Conservation (phyloP, 2,113 vertebrate genomes). For the Neopipo cinnamomea region DNA sequence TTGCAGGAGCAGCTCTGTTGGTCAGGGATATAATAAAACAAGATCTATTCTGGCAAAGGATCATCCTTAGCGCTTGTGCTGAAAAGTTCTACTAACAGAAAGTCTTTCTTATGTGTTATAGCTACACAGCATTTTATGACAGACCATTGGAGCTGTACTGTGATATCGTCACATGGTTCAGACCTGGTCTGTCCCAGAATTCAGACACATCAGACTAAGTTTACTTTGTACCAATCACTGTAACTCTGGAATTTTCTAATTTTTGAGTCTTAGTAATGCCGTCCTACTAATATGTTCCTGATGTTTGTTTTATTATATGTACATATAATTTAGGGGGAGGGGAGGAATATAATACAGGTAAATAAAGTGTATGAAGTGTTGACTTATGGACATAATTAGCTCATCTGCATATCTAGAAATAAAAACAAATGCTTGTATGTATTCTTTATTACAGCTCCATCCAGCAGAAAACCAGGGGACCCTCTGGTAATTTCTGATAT, state of each 20-base stretch:
- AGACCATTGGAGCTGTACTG: background rate
- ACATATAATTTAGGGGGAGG: background rate
- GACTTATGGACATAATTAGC: background rate
- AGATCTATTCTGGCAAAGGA: background rate
- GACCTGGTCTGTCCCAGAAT: background rate
- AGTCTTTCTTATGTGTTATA: background rate
- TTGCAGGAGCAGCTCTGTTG: background rate
- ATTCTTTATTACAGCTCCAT: constrained; percentile 84
- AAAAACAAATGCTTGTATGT: background rate
- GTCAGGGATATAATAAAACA: background rate
- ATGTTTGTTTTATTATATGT: background rate
- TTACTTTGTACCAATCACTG: background rate
- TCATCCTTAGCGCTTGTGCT: background rate
- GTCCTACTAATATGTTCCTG: background rate
- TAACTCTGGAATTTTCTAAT: background rate
- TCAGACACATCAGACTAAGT: background rate
- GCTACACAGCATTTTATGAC: background rate
- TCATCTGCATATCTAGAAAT: background rate
- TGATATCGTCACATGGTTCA: background rate
- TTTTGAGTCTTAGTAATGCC: background rate
- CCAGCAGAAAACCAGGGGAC: constrained; percentile 93
- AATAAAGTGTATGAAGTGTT: background rate
- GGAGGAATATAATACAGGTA: background rate
- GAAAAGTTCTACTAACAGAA: background rate
- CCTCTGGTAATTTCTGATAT: constrained; percentile 98